Conservation (phyloP, 1,140 invertebrate species). For the Andricus grossulariae region DNA sequence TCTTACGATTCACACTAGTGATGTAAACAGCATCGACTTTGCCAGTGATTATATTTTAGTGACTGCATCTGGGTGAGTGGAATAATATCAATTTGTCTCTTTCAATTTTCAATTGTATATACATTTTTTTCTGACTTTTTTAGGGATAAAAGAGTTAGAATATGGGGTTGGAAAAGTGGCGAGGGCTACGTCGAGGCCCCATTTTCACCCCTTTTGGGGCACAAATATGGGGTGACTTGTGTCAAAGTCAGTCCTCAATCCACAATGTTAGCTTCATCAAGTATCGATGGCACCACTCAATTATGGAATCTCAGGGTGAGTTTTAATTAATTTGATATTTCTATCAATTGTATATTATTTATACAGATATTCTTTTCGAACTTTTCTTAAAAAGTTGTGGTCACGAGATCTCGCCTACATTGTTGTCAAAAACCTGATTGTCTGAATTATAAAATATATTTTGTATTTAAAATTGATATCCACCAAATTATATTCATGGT, state of each 20-base stretch:
- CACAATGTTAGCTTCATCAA: constrained; percentile 82
- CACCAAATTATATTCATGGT: no score
- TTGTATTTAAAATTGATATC: no score
- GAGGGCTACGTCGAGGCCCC: constrained; percentile 77
- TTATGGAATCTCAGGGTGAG: constrained; percentile 80
- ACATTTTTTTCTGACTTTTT: constrained; percentile 38
- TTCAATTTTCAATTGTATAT: constrained; percentile 40
- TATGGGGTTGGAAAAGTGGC: constrained; percentile 80
- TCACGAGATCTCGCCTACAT: no score
- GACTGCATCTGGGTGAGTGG: constrained; percentile 79
- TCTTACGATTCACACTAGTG: constrained; percentile 78
- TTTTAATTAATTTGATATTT: neutral
- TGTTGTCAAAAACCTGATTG: no score
- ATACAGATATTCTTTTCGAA: no score
- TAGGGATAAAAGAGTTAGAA: constrained; percentile 81
- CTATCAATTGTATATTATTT: no score
- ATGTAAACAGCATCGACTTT: constrained; percentile 82
- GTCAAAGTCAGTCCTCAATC: constrained; percentile 84
- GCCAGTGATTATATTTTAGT: constrained; percentile 78
- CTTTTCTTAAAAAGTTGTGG: no score
- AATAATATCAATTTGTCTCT: neutral
- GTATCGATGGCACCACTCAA: constrained; percentile 84
- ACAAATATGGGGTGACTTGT: constrained; percentile 82
- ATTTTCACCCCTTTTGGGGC: constrained; percentile 79
- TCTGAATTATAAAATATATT: no score